Conservation (phyloP, 1,140 invertebrate genomes). For the Tetramorium parvispinum region DNA sequence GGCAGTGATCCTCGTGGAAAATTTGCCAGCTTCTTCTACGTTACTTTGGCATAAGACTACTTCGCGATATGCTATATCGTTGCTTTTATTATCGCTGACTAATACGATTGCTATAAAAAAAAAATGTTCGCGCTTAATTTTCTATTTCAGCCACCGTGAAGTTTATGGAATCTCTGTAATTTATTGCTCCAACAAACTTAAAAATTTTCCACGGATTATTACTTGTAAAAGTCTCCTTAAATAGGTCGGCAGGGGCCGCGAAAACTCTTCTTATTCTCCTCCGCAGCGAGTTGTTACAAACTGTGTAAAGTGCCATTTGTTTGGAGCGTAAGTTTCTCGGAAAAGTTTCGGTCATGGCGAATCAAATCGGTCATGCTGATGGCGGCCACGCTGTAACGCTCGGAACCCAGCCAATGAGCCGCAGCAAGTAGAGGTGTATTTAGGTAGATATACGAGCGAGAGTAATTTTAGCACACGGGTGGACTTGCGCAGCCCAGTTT, state of each 20-base stretch:
- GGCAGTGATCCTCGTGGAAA: slow-evolving; percentile 25
- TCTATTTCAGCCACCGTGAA: background rate
- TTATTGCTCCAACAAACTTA: background rate
- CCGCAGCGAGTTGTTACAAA: background rate
- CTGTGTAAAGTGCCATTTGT: background rate
- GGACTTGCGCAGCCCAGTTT: slow-evolving; percentile 81
- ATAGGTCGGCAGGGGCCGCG: too few species aligned
- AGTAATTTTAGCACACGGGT: slow-evolving; percentile 84
- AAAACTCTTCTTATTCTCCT: background rate
- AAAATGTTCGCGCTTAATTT: slow-evolving; percentile 1
- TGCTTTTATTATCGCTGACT: background rate
- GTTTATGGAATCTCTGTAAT: background rate
- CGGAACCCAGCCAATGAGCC: slow-evolving; percentile 81
- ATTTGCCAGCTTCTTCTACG: slow-evolving; percentile 18
- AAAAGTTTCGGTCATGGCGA: slow-evolving; percentile 74
- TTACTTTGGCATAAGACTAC: slow-evolving; percentile 21
- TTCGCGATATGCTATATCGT: background rate
- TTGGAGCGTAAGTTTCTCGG: slow-evolving; percentile 37
- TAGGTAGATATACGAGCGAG: slow-evolving; percentile 83
- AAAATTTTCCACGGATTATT: background rate
- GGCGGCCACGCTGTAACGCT: slow-evolving; percentile 63
- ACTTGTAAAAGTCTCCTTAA: background rate
- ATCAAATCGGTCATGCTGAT: slow-evolving; percentile 62
- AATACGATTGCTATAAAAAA: slow-evolving; percentile 13
- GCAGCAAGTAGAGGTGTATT: slow-evolving; percentile 82